Conservation (phyloP, 1,140 invertebrate species). For the Argopecten irradians region DNA sequence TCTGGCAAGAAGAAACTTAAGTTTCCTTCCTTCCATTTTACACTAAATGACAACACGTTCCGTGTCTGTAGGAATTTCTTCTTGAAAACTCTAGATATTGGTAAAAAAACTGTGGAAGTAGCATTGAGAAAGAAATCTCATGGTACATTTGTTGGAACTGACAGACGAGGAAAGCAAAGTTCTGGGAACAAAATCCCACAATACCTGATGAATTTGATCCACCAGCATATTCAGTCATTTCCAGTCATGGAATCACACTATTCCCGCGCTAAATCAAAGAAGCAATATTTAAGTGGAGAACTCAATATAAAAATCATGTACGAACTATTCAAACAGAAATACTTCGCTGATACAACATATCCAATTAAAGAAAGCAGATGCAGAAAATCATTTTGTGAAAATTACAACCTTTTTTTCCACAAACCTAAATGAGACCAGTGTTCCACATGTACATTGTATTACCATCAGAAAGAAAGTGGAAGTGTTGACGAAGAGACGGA, state of each 20-base stretch:
- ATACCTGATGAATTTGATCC: conserved; percentile 21
- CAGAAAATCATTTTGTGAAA: conserved; percentile 46
- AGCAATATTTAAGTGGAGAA: conserved; percentile 43
- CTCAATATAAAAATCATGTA: conserved; percentile 50
- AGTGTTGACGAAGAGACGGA: not conserved
- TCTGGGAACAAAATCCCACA: conserved; percentile 47
- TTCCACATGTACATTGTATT: conserved; percentile 35
- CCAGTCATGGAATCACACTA: conserved; percentile 50
- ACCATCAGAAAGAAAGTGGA: conserved; percentile 24
- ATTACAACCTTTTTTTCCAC: conserved; percentile 55
- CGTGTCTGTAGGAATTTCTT: no score
- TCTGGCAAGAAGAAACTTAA: no score
- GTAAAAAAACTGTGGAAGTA: conserved; percentile 21
- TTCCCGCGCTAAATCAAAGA: conserved; percentile 43
- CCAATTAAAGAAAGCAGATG: conserved; percentile 35
- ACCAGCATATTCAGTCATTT: conserved; percentile 54
- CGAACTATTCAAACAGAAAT: conserved; percentile 49
- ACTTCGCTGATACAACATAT: conserved; percentile 22
- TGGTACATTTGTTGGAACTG: conserved; percentile 37
- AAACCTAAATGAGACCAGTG: conserved; percentile 52
- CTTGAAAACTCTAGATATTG: no score
- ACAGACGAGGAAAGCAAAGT: conserved; percentile 42
- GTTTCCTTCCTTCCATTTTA: no score
- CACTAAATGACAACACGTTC: no score
- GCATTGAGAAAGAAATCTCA: conserved; percentile 36